Conservation (phyloP, 2,797 vertebrate genomes). For the Gallinago solitaria region DNA sequence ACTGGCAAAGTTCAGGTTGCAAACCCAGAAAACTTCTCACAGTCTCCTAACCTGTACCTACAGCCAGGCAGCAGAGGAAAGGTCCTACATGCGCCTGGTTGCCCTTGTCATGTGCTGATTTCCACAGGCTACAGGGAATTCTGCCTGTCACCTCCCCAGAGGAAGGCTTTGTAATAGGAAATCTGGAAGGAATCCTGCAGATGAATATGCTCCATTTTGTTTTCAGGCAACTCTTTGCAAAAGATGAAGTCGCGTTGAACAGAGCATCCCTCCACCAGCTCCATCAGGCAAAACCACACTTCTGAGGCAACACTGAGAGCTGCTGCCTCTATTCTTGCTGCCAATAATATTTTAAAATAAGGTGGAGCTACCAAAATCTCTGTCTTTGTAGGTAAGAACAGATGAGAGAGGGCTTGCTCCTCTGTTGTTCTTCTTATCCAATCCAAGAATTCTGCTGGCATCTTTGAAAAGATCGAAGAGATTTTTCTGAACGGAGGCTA, state of each 20-base stretch:
- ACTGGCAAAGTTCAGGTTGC: not conserved
- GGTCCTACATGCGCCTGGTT: not conserved
- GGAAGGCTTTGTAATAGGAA: not conserved
- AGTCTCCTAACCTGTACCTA: not conserved
- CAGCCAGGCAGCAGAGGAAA: not conserved
- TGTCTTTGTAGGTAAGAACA: not conserved
- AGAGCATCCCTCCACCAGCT: not conserved
- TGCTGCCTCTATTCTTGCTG: not conserved
- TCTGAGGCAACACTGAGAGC: not conserved
- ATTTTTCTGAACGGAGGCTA: not conserved
- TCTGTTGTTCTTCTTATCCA: not conserved
- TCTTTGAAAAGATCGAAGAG: not conserved
- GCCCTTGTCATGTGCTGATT: not conserved
- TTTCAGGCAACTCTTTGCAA: not conserved
- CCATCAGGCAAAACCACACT: not conserved
- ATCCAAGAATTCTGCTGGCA: not conserved
- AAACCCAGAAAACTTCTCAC: not conserved
- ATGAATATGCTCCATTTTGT: not conserved
- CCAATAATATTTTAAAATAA: not conserved
- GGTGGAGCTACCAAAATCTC: not conserved
- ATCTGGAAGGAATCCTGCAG: not conserved
- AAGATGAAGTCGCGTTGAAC: not conserved
- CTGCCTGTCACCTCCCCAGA: not conserved
- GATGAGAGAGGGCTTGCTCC: not conserved
- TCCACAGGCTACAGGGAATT: not conserved